A percentile compares a stretch with the other conserved stretches of the same genome.
Conservation (phyloP, 1,140 invertebrate species). For the Drosophila nebulosa region DNA sequence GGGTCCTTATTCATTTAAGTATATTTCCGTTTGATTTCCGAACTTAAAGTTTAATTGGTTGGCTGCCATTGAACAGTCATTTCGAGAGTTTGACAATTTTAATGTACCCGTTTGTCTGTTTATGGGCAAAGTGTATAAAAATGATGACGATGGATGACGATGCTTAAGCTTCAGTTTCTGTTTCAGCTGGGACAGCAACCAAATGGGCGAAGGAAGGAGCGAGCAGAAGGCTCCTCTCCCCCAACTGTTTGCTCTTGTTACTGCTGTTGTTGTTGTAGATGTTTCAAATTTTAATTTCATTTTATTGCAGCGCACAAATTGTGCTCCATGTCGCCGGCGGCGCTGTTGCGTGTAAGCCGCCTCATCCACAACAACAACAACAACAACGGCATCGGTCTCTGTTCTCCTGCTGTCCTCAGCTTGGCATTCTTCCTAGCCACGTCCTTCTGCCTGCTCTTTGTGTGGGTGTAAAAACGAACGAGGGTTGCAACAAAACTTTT, state of each 20-base stretch:
- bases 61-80: no score
- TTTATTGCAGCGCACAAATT: conserved; percentile 74
- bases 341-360: conserved; percentile 54
- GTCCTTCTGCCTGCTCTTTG: conserved; percentile 21
- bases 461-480: conserved; percentile 2
- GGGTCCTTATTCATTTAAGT: no score
- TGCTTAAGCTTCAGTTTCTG: conserved; percentile 20
- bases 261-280: conserved; percentile 40
- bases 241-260: background rate
- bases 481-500: background rate
- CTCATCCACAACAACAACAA: conserved; percentile 8
- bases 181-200: conserved; percentile 30
- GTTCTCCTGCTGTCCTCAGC: background rate
- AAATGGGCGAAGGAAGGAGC: background rate
- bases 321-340: conserved; percentile 60
- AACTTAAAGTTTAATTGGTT: no score
- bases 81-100: background rate
- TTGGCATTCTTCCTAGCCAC: background rate
- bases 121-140: conserved; percentile 8
- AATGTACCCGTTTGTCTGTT: background rate
- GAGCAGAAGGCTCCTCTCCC: background rate
- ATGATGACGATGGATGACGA: conserved; percentile 62
- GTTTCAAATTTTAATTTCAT: conserved; percentile 74
- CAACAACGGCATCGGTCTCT: background rate
- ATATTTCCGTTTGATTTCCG: no score